A percentile compares a stretch with the other conserved stretches of the same genome.
These are phyloP conservation scores for Hartigia nigra DNA, from an alignment of 2,888 invertebrate species.

Conservation along the genomic window DNA sequence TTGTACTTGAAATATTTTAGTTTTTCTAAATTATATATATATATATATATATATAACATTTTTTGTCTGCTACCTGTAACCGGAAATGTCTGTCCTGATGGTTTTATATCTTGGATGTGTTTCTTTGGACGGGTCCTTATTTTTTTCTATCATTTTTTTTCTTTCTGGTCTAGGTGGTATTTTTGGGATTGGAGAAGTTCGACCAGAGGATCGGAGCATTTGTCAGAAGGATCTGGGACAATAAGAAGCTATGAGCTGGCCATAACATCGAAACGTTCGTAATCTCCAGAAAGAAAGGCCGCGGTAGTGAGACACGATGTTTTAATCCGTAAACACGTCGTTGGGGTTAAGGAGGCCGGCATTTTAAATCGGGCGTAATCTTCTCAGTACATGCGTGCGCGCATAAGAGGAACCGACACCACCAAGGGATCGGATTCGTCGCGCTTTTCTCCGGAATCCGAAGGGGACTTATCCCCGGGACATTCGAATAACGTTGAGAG, in stretches of 20 bases:
- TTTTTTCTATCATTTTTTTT: neutral
- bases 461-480: neutral
- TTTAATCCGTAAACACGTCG: slow-evolving; percentile 58
- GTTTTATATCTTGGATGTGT: neutral
- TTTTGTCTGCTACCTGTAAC: neutral
- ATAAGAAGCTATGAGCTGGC: slow-evolving; percentile 29
- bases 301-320: slow-evolving; percentile 39
- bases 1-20: neutral
- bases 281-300: slow-evolving; percentile 47
- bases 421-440: slow-evolving; percentile 37
- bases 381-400: slow-evolving; percentile 28
- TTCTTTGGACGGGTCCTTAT: neutral
- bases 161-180: neutral
- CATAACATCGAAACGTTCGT: slow-evolving; percentile 43
- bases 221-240: slow-evolving; percentile 34
- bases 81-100: no score
- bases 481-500: neutral
- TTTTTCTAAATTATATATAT: neutral
- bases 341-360: slow-evolving; percentile 18
- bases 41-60: neutral
- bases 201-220: slow-evolving; percentile 35
- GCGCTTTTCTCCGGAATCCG: slow-evolving; percentile 33
- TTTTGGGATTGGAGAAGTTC: neutral
- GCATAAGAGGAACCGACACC: slow-evolving; percentile 9
- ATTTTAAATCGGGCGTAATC: slow-evolving; percentile 38